Conservation (phyloP, 2,888 invertebrate genomes). For the Axea sp. region DNA sequence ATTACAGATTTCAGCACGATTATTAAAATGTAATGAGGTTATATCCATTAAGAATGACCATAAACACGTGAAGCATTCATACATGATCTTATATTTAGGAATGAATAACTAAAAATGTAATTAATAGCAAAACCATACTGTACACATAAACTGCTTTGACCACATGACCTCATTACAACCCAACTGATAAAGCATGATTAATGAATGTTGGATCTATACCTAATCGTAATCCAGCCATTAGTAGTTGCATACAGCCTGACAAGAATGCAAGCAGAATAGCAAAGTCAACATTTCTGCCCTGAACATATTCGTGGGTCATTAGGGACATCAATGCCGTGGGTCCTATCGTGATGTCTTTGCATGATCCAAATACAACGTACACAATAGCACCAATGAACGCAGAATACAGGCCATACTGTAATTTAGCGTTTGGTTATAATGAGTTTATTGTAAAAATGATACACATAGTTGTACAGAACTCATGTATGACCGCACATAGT, state of each 20-base stretch:
- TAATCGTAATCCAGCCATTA: slow-evolving; percentile 90
- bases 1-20: neutral
- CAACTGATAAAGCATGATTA: slow-evolving; percentile 7
- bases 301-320: slow-evolving; percentile 91
- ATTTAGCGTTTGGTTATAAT: slow-evolving; percentile 31
- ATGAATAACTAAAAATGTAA: too few species aligned
- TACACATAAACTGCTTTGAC: neutral
- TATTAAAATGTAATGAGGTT: slow-evolving; percentile 9
- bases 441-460: neutral
- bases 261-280: slow-evolving; percentile 91
- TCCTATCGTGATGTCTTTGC: slow-evolving; percentile 92
- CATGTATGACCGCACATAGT: too few species aligned
- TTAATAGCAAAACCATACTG: neutral
- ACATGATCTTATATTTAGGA: too few species aligned
- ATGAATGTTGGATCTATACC: slow-evolving; percentile 80
- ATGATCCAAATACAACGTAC: slow-evolving; percentile 93
- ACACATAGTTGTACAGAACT: too few species aligned
- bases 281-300: slow-evolving; percentile 86
- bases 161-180: slow-evolving; percentile 20
- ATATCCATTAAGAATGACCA: too few species aligned
- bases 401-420: slow-evolving; percentile 95
- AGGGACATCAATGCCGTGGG: slow-evolving; percentile 97
- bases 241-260: slow-evolving; percentile 88
- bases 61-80: too few species aligned
- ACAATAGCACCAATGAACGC: slow-evolving; percentile 96